Percentiles rank a stretch among this genome's conserved stretches.
Conservation (phyloP, 2,888 invertebrate genomes). For the Actias luna region DNA sequence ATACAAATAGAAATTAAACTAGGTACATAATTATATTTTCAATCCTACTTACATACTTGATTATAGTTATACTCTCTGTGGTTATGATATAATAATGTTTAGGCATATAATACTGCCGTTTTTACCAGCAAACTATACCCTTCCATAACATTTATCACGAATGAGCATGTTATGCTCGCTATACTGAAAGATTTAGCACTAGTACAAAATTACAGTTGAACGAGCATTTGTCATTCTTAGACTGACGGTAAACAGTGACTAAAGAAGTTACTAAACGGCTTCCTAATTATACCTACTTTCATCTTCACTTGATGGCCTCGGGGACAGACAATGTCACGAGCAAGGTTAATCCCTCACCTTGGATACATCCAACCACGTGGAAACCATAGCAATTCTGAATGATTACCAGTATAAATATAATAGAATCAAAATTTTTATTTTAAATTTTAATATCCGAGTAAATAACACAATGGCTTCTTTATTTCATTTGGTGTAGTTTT, state of each 20-base stretch:
- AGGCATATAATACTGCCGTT: not conserved
- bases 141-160: too few relatives aligned
- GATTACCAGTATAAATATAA: not conserved
- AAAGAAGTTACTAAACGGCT: slow-evolving; percentile 44
- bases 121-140: too few relatives aligned
- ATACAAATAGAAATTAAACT: not conserved
- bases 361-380: slow-evolving; percentile 31
- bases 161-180: too few relatives aligned
- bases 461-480: too few relatives aligned
- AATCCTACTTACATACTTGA: not conserved
- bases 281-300: slow-evolving; percentile 42
- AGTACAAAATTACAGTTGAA: slow-evolving; percentile 4
- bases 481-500: too few relatives aligned
- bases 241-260: slow-evolving; percentile 5
- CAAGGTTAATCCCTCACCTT: slow-evolving; percentile 61
- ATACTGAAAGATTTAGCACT: slow-evolving; percentile 13
- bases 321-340: slow-evolving; percentile 50
- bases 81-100: not conserved
- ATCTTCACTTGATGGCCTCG: slow-evolving; percentile 39
- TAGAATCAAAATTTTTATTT: not conserved
- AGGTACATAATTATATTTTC: not conserved
- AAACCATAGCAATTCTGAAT: slow-evolving; percentile 30
- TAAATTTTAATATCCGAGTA: not conserved
- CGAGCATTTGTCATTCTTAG: not conserved
- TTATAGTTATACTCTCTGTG: not conserved